Evolutionary conservation across 2,888 invertebrate genomes (phyloP).

Genomic region (Thymelicus lineola): DNA sequence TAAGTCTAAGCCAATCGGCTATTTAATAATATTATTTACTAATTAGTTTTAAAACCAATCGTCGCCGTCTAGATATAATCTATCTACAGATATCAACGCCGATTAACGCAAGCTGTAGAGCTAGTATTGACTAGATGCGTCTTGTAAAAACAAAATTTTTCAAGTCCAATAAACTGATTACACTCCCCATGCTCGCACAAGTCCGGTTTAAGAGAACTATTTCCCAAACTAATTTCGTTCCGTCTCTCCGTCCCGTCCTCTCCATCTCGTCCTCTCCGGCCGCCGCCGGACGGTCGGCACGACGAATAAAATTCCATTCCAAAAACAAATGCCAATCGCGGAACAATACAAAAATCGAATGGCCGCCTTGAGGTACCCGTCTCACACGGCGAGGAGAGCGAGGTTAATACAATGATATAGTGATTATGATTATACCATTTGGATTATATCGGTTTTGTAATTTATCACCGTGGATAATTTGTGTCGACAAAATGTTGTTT

Average conservation of each 20-base stretch:
- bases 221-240: conserved; percentile 29
- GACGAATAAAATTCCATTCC: conserved; percentile 26
- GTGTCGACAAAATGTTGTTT: too few species aligned
- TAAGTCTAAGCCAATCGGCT: too few species aligned
- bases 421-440: too few species aligned
- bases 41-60: too few species aligned
- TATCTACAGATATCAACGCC: neutral
- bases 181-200: conserved; percentile 9
- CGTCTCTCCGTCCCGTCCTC: conserved; percentile 1
- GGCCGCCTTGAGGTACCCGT: conserved; percentile 1
- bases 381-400: conserved; percentile 26
- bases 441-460: too few species aligned
- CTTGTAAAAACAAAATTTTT: conserved; percentile 1
- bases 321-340: conserved; percentile 29
- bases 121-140: neutral
- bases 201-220: conserved; percentile 26
- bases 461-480: too few species aligned
- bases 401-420: neutral
- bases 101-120: neutral
- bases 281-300: conserved; percentile 10
- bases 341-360: conserved; percentile 29
- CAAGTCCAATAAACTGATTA: conserved; percentile 1
- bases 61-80: too few species aligned
- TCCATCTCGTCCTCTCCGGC: neutral
- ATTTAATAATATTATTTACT: too few species aligned